A percentile compares a stretch with the other conserved stretches of the same genome.
Conservation (phyloP, 2,113 vertebrate species). For the Cisticola juncidis region DNA sequence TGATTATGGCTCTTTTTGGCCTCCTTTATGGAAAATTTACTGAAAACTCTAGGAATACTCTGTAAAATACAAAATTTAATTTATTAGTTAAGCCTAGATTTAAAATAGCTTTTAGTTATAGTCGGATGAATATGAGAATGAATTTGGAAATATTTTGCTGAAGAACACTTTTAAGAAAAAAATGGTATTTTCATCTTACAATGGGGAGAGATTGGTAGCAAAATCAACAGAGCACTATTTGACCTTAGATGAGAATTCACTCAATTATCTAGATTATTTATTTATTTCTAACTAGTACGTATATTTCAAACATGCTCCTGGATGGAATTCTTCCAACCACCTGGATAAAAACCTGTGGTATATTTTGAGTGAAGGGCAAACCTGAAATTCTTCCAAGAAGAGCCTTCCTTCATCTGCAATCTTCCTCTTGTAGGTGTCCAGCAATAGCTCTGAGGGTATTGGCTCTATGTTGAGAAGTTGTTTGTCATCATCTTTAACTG, state of each 20-base stretch:
- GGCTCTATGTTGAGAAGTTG: constrained; percentile 86
- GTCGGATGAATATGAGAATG: not conserved
- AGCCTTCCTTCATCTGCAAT: constrained; percentile 92
- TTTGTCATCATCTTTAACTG: constrained; percentile 80
- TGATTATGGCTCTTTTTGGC: constrained; percentile 86
- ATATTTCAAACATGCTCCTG: not conserved
- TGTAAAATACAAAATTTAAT: constrained; percentile 60
- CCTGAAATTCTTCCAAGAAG: constrained; percentile 97
- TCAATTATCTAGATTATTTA: not conserved
- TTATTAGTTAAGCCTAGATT: not conserved
- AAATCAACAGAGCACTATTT: not conserved
- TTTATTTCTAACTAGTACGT: not conserved
- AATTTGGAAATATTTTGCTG: not conserved
- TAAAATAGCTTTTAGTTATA: not conserved
- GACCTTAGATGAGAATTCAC: not conserved
- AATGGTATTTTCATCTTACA: not conserved
- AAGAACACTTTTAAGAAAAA: not conserved
- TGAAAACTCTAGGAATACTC: constrained; percentile 95
- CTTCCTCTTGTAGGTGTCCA: constrained; percentile 89
- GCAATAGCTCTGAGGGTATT: constrained; percentile 81
- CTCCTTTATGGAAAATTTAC: constrained; percentile 85
- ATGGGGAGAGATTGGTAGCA: not conserved
- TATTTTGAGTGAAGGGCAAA: constrained; percentile 31
- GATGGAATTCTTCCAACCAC: not conserved
- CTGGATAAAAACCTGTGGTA: not conserved